Evolutionary conservation across 2,888 invertebrate genomes (phyloP), one percentile per base, ranked within the genome.

Genomic region (Bombylius discolor): DNA sequence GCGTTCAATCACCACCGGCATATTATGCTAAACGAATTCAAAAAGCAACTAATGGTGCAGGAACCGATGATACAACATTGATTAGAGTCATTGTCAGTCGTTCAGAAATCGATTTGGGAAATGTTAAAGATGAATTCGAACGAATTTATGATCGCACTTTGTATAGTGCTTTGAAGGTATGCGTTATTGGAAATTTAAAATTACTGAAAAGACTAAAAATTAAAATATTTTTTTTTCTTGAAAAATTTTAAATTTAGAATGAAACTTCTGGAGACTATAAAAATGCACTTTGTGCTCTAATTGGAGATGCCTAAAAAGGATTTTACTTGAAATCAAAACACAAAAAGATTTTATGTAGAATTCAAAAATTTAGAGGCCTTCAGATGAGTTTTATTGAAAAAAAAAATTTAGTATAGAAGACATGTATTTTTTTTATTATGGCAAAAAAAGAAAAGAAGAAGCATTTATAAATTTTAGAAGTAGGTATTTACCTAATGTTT

Each of bases 51-150:
- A 78, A 79, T 62, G 85, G 86, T 0, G 65, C 79, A 51, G 87
- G 87, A 55, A 87, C 87, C 1, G 80, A 83, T 68, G 87, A 87
- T 75, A 73, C 76, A 23, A 80, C 83, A 1, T 76, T 87, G 64
- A 80, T 86, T 62, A 76, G 87, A 52, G 78, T 87, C 64, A 65
- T 87, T 62, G 84, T 85, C 50, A 79, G 81, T 63, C 78, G 84
- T 64, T 76, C 81, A 9, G 82, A 84, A 74, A 70, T 81, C 52
- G 87, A 87, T 76, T 78, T 87, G 62, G 81, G 74, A 4, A 78
- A 79, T 66, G 81, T 87, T 70, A 83, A 82, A 70, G 68, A 74
- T 1, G 83, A 84, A 64, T 87, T 83, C 75, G 82, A 84, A 67
- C 72, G 79, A 36, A 74, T 81, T 44, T 84, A 81, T 71, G 81